Evolutionary conservation across 1,140 invertebrate genomes (phyloP), one percentile per base, ranked within the genome.

Genomic region (Cotesia vestalis): DNA sequence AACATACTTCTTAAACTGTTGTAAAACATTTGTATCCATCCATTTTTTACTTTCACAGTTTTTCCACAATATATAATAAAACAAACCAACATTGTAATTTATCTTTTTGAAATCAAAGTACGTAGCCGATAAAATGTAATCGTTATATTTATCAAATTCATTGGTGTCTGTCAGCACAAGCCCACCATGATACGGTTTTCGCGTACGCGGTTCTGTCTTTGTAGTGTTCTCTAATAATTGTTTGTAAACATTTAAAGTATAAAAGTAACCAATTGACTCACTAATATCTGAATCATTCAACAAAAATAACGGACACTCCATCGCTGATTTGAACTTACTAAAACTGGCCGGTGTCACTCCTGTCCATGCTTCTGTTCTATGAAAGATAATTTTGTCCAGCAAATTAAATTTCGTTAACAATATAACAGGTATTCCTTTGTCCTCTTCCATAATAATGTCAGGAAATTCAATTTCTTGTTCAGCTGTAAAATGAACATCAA

Each of bases 241-340:
- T n/a, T 55, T 55, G 17, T 55, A 55, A 55, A 55, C 53, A 55
- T 55, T 20, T 14, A 55, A 55, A n/a, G 53, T 55, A n/a, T 55
- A 55, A 55, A 55, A 55, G 4, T 55, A 55, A 1, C 17, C 53
- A 4, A 55, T 55, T n/a, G 53, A 55, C 5, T 55, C 53, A 2
- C n/a, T 20, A 3, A 55, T 2, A 14, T 55, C 17, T 12, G 5
- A 1, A 55, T 55, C 17, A n/a, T 55, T 55, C n/a, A 55, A 9
- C 5, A 55, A 55, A n/a, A 55, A 55, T 55, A 55, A 55, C 12
- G 53, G 53, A 12, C 53, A 55, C 9, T 55, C 53, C 53, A 55
- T 55, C 4, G 17, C 4, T 14, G n/a, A 14, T 55, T n/a, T 14
- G 17, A 55, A 55, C n/a, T 55, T 55, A 3, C 4, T 20, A 12